Evolutionary conservation across 2,113 vertebrate species (phyloP).

Genomic region (Brachirus orientalis): DNA sequence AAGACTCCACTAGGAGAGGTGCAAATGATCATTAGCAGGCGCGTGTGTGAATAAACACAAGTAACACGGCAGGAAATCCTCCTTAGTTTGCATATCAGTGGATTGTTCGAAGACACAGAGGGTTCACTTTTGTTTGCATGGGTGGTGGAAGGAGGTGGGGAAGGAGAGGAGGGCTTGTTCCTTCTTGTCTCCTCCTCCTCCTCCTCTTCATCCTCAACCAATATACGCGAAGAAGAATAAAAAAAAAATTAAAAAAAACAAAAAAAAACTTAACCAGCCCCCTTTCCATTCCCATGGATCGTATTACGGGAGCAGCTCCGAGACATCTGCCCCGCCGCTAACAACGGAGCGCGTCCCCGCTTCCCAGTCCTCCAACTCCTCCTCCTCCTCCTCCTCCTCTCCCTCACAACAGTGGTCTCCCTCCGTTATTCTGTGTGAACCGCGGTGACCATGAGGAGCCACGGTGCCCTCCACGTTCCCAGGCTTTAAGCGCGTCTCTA

Average conservation of each 20-base stretch:
- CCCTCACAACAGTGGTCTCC: constrained; percentile 19
- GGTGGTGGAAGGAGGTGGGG: constrained; percentile 22
- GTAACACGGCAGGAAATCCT: constrained; percentile 47
- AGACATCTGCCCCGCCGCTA: constrained; percentile 72
- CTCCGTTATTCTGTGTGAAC: constrained; percentile 20
- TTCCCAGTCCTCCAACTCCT: constrained; percentile 46
- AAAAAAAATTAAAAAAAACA: no score
- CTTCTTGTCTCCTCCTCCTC: constrained; percentile 59
- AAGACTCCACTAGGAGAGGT: not conserved
- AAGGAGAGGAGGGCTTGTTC: constrained; percentile 34
- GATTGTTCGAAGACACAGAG: constrained; percentile 23
- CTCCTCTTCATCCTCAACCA: constrained; percentile 57
- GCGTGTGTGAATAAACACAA: constrained; percentile 32
- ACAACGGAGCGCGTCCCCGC: constrained; percentile 72
- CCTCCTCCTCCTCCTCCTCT: constrained; percentile 31
- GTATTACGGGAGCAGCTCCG: constrained; percentile 65
- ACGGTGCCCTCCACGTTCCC: constrained; percentile 37
- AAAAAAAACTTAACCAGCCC: constrained; percentile 62
- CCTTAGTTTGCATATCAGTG: constrained; percentile 24
- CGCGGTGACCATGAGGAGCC: constrained; percentile 49
- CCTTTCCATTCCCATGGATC: constrained; percentile 81
- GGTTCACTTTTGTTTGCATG: constrained; percentile 70
- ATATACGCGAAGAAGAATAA: constrained; percentile 7
- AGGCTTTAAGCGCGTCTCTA: constrained; percentile 32
- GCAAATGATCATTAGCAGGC: constrained; percentile 32